Evolutionary conservation across 2,797 vertebrate genomes (phyloP), one percentile per base, ranked within the genome.

Genomic region (Lagocephalus sceleratus): DNA sequence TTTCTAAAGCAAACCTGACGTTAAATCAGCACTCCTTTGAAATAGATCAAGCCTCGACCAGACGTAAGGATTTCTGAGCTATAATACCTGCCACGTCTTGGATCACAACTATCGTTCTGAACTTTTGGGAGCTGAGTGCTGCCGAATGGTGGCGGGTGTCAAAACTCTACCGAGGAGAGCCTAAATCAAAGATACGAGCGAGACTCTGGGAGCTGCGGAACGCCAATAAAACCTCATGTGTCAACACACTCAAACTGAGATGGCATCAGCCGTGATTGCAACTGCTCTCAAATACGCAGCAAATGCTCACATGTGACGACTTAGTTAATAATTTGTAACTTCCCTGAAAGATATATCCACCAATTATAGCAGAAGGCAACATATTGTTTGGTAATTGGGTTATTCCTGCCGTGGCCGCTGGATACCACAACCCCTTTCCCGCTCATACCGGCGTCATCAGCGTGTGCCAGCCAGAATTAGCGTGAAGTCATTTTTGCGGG

Each of bases 91-190:
- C 70, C 68, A 73, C 57, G 72, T 63, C 57, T 53, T 9, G 54
- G 72, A 84, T 82, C 75, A 79, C 87, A 87, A 78, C 62, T 75
- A 60, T 81, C 76, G 78, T 65, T 74, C 69, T 78, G 59, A 80
- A 77, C 67, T 67, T 81, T 73, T 73, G 63, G 57, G 49, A 70
- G 75, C 42, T 69, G 60, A 81, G 57, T 63, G 57, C 58, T 72
- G 56, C 60, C 69, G 59, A 80, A 74, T 68, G 64, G 65, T 23
- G 54, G 65, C 60, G 80, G 73, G 72, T 79, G 71, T 83, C 79
- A 84, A 66, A 78, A 62, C 68, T 57, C 73, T 66, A 59, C 60
- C 51, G 63, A 66, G 51, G 35, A 60, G 26, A 66, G 70, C 45
- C 54, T 57, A 68, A 78, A 82, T 84, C 72, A 85, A 79, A 81